These are phyloP conservation scores for Ancistrus triradiatus DNA, from an alignment of 2,113 vertebrate species.

Conservation along the genomic window DNA sequence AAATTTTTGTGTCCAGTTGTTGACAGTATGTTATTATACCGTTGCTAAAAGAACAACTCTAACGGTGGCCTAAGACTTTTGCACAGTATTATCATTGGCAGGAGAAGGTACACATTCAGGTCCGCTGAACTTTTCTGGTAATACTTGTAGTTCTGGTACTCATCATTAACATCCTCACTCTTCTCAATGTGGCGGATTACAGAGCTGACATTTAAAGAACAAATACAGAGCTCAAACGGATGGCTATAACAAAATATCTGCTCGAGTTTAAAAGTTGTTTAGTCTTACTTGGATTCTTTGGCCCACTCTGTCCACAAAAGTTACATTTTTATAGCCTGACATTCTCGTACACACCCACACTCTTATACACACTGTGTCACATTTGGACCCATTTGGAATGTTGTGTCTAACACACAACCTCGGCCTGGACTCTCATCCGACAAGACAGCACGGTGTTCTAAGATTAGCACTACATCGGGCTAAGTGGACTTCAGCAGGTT, in stretches of 20 bases:
- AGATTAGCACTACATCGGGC: conserved; percentile 75
- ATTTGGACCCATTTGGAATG: conserved; percentile 58
- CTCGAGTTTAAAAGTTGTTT: too few species aligned
- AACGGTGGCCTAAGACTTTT: too few species aligned
- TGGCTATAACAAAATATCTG: conserved; percentile 63
- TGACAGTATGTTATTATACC: too few species aligned
- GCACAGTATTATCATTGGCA: too few species aligned
- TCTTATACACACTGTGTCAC: conserved; percentile 42
- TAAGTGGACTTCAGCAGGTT: conserved; percentile 64
- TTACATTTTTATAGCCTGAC: conserved; percentile 47
- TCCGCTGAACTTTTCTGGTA: too few species aligned
- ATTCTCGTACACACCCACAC: conserved; percentile 21
- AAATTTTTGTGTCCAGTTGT: too few species aligned
- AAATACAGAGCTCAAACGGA: conserved; percentile 64
- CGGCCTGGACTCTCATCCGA: conserved; percentile 66
- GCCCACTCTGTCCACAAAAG: conserved; percentile 45
- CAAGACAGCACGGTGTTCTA: conserved; percentile 70
- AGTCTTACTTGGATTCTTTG: too few species aligned
- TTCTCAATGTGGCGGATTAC: conserved; percentile 65
- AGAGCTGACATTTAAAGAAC: conserved; percentile 74
- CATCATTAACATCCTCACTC: conserved; percentile 52
- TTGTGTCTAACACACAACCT: conserved; percentile 53
- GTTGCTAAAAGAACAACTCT: too few species aligned
- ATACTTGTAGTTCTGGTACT: conserved; percentile 16
- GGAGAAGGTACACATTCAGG: too few species aligned